These are phyloP conservation scores for Nothoprocta pentlandii DNA, from an alignment of 2,113 vertebrate genomes.

Conservation along the genomic window DNA sequence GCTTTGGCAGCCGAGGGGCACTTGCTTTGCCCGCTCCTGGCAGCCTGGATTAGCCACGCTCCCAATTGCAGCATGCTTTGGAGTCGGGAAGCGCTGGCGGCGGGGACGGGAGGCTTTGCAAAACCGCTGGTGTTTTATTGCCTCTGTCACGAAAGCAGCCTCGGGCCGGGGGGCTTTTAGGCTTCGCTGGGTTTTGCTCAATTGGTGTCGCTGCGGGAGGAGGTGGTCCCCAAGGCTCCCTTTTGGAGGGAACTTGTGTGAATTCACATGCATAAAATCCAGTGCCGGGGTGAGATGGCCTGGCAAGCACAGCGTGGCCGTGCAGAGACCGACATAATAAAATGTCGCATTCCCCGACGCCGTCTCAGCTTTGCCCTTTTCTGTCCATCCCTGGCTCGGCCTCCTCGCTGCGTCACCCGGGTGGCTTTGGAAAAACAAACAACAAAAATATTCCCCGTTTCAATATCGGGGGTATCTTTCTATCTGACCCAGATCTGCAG, in stretches of 20 bases:
- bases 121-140: neutral
- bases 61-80: no score
- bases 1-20: neutral
- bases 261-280: neutral
- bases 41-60: neutral
- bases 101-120: neutral
- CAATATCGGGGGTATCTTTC: neutral
- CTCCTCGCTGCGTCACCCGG: neutral
- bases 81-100: neutral
- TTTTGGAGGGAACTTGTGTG: neutral
- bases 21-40: neutral
- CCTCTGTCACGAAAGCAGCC: neutral
- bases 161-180: neutral
- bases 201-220: slow-evolving; percentile 41
- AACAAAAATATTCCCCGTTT: neutral
- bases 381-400: neutral
- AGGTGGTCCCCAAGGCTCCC: slow-evolving; percentile 36
- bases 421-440: neutral
- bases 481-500: neutral
- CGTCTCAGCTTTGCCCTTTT: neutral
- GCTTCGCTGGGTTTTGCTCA: neutral
- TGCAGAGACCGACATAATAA: no score
- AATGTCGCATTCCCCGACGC: no score
- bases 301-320: neutral
- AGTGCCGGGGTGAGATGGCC: neutral